Evolutionary conservation across 2,797 vertebrate species (phyloP).

Genomic region (Sebastes diaconus): DNA sequence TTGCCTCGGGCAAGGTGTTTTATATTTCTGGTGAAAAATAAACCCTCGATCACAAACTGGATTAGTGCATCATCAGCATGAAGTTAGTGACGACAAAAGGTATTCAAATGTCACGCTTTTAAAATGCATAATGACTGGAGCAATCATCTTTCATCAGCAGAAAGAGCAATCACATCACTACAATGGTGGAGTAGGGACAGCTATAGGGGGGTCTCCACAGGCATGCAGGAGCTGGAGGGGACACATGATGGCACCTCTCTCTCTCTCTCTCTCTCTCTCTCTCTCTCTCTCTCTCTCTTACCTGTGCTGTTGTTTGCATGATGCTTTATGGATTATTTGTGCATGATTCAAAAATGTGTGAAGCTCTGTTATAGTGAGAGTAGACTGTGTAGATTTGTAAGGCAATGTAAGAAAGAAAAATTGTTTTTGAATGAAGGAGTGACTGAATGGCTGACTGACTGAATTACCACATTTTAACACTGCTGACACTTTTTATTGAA

Average conservation of each 20-base stretch:
- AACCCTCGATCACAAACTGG: constrained; percentile 40
- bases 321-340: neutral
- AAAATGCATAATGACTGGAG: constrained; percentile 57
- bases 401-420: neutral
- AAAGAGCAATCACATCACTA: constrained; percentile 60
- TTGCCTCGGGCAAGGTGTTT: constrained; percentile 37
- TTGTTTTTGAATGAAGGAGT: neutral
- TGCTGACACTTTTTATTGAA: neutral
- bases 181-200: constrained; percentile 54
- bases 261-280: too few species aligned
- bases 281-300: constrained; percentile 5
- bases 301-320: neutral
- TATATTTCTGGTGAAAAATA: constrained; percentile 5
- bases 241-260: constrained; percentile 4
- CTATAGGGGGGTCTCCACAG: constrained; percentile 52
- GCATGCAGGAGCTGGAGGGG: constrained; percentile 31
- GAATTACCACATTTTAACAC: neutral
- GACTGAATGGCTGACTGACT: neutral
- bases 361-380: neutral
- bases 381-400: neutral
- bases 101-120: constrained; percentile 66
- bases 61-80: constrained; percentile 66
- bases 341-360: neutral
- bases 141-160: constrained; percentile 63
- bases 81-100: constrained; percentile 66